A percentile compares a stretch with the other conserved stretches of the same genome.
phyloP scores from a whole-genome alignment of 1,140 invertebrate genomes.

The Drosophila mauritiana region DNA sequence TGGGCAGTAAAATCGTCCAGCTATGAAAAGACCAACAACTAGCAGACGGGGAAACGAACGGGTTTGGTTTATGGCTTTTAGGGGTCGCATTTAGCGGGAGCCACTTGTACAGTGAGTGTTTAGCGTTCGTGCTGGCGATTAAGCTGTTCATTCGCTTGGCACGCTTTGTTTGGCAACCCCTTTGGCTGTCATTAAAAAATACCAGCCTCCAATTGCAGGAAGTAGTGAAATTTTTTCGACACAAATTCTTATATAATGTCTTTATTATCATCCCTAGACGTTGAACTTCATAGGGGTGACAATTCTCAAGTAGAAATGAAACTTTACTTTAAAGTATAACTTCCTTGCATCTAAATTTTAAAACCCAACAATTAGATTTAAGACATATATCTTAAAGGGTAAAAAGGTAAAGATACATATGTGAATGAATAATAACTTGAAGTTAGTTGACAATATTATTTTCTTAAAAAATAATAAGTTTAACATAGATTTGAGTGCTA shows the following conservation, averaged over 20 bases:
- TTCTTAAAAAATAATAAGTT: too few species aligned
- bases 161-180: constrained; percentile 49
- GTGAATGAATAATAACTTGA: too few species aligned
- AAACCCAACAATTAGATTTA: too few species aligned
- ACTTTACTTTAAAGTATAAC: not conserved
- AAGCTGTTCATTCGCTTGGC: constrained; percentile 69
- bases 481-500: too few species aligned
- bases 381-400: too few species aligned
- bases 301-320: too few species aligned
- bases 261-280: constrained; percentile 49
- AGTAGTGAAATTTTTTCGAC: constrained; percentile 46
- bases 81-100: constrained; percentile 38
- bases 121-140: constrained; percentile 58
- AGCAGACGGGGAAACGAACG: constrained; percentile 29
- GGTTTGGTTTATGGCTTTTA: constrained; percentile 46
- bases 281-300: not conserved
- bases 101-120: constrained; percentile 40
- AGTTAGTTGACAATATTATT: too few species aligned
- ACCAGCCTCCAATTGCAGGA: constrained; percentile 49
- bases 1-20: constrained; percentile 22
- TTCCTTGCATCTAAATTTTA: too few species aligned
- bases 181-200: constrained; percentile 68
- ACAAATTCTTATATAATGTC: constrained; percentile 72
- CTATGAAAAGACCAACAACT: constrained; percentile 34
- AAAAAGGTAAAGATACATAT: too few species aligned